Percentiles rank a stretch among this genome's conserved stretches.
phyloP scores from a whole-genome alignment of 2,888 invertebrate genomes.

The Luperina nickerlii region DNA sequence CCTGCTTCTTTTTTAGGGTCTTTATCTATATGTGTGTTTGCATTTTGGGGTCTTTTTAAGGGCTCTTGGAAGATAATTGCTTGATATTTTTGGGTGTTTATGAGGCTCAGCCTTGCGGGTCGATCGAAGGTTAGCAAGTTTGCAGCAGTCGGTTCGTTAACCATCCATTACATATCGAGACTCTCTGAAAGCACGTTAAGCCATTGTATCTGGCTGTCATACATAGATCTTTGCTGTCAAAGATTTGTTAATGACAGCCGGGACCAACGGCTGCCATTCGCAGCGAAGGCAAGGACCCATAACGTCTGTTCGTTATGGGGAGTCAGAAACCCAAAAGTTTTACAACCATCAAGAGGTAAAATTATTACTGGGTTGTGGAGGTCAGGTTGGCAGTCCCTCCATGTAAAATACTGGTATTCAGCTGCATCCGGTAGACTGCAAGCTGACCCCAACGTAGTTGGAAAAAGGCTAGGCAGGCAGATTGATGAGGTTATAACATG shows the following conservation, averaged over 20 bases:
- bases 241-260: no score
- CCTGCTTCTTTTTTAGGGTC: slow-evolving; percentile 38
- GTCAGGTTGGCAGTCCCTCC: background rate
- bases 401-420: background rate
- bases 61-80: slow-evolving; percentile 5
- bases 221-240: background rate
- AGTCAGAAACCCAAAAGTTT: background rate
- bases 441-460: background rate
- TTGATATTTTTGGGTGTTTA: slow-evolving; percentile 30
- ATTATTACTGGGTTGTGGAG: background rate
- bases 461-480: background rate
- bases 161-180: background rate
- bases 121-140: background rate
- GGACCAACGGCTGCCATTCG: no score
- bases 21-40: slow-evolving; percentile 31
- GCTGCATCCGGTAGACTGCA: background rate
- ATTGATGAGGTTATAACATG: background rate
- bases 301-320: background rate
- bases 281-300: no score
- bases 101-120: background rate
- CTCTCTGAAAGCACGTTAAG: background rate
- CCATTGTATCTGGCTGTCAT: background rate
- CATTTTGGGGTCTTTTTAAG: slow-evolving; percentile 11
- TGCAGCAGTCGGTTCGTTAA: background rate
- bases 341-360: background rate